Evolutionary conservation across 2,113 vertebrate species (phyloP).

Genomic region (Prionailurus viverrinus): DNA sequence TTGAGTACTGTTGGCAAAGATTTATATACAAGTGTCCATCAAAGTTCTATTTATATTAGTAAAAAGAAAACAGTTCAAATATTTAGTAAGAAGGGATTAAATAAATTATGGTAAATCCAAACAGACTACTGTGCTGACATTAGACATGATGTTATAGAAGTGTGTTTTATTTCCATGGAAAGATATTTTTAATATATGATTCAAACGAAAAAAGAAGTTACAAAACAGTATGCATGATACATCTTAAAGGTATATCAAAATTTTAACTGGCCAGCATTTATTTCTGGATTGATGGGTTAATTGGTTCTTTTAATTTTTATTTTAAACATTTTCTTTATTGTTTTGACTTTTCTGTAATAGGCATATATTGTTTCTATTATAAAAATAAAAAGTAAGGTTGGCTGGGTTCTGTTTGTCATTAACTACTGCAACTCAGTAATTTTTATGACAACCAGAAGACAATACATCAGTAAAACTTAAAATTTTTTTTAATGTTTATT

Average conservation of each 20-base stretch:
- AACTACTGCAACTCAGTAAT: constrained; percentile 93
- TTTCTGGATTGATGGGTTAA: neutral
- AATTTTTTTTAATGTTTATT: too few relatives aligned
- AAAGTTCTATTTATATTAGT: neutral
- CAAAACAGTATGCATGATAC: neutral
- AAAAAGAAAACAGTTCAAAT: neutral
- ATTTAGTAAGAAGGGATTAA: neutral
- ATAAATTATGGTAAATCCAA: neutral
- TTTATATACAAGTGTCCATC: neutral
- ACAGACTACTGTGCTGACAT: neutral
- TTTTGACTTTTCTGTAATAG: neutral
- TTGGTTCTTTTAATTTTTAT: neutral
- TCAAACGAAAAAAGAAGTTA: neutral
- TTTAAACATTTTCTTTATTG: neutral
- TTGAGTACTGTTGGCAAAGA: neutral
- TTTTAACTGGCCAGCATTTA: neutral
- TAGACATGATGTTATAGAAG: neutral
- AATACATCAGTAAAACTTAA: constrained; percentile 94
- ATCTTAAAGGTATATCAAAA: neutral
- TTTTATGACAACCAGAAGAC: constrained; percentile 98
- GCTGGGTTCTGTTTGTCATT: constrained; percentile 58
- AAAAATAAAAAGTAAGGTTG: neutral
- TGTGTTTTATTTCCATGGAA: neutral
- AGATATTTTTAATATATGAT: neutral
- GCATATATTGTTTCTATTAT: neutral